These are phyloP conservation scores for Rhombomys opimus DNA, from an alignment of 2,113 vertebrate genomes.

Conservation along the genomic window DNA sequence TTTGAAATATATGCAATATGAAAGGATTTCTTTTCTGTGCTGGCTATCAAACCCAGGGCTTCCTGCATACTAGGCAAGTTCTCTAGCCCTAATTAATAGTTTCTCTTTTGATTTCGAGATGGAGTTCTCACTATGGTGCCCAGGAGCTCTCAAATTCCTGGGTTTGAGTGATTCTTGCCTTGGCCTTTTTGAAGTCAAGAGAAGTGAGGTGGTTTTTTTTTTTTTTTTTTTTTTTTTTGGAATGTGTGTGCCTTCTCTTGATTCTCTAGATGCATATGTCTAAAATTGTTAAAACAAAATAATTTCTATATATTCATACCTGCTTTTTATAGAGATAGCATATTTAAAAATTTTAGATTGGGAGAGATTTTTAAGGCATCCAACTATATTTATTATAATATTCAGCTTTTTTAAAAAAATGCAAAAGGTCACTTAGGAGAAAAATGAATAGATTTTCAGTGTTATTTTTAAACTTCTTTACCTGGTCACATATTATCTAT, in stretches of 20 bases:
- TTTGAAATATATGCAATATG: not conserved
- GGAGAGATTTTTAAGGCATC: not conserved
- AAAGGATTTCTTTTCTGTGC: conserved; percentile 36
- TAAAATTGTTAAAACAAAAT: conserved; percentile 24
- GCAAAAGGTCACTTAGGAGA: conserved; percentile 27
- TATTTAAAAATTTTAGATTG: conserved; percentile 43
- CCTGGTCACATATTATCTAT: not conserved
- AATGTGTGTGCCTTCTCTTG: not conserved
- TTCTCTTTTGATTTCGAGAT: not conserved
- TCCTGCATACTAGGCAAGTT: no score
- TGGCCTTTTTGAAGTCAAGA: not conserved
- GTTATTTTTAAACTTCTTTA: not conserved
- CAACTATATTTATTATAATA: conserved; percentile 39
- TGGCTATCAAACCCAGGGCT: not conserved
- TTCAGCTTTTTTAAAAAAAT: conserved; percentile 21
- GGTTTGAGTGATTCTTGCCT: not conserved
- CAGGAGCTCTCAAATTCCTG: not conserved
- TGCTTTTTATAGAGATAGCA: not conserved
- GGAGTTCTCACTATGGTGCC: not conserved
- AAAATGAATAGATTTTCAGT: conserved; percentile 25
- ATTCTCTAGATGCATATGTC: conserved; percentile 11
- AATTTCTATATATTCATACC: not conserved
- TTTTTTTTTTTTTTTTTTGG: no score
- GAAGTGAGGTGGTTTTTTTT: not conserved
- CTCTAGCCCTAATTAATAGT: not conserved